These are phyloP conservation scores for Psittacara wagleri DNA, from an alignment of 2,113 vertebrate genomes.

Conservation along the genomic window DNA sequence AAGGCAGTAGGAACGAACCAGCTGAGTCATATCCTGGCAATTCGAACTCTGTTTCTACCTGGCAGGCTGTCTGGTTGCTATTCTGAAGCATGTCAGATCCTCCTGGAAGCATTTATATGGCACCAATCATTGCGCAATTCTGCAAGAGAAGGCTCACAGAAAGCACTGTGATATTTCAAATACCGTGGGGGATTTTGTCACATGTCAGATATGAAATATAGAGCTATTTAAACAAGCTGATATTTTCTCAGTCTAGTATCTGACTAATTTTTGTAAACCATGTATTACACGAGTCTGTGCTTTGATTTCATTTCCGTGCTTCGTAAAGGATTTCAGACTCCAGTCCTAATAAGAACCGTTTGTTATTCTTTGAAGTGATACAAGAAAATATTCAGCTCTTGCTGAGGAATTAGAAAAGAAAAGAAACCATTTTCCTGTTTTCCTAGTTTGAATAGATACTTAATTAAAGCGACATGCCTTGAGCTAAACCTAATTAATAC, in stretches of 20 bases:
- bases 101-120: background rate
- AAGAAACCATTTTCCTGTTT: conserved; percentile 30
- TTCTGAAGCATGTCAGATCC: background rate
- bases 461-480: conserved; percentile 40
- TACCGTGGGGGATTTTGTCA: background rate
- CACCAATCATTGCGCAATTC: background rate
- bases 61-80: background rate
- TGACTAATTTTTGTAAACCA: background rate
- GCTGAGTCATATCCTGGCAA: background rate
- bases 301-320: conserved; percentile 13
- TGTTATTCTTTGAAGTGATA: background rate
- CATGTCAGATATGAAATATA: background rate
- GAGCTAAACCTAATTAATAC: conserved; percentile 42
- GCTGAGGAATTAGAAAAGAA: conserved; percentile 35
- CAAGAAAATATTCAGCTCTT: conserved; percentile 13
- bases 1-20: background rate
- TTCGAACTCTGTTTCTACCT: conserved; percentile 16
- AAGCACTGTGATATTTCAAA: background rate
- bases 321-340: background rate
- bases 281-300: background rate
- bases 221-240: background rate
- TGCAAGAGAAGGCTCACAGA: background rate
- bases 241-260: background rate
- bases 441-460: conserved; percentile 34
- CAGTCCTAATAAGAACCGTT: background rate